phyloP scores from a whole-genome alignment of 2,113 vertebrate genomes.

The Lepisosteus oculatus region DNA sequence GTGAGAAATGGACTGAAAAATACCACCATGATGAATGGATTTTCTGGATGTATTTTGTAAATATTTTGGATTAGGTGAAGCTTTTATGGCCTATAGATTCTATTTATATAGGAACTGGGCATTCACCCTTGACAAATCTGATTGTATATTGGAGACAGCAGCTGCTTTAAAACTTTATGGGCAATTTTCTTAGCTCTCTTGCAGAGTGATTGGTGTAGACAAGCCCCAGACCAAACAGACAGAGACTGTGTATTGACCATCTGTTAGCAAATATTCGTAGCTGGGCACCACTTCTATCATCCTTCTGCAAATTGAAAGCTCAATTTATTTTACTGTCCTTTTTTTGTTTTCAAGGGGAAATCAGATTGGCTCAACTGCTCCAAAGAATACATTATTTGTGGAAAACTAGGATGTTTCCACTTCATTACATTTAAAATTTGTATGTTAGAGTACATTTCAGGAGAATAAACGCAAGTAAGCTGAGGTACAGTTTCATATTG shows the following conservation, averaged over 20 bases:
- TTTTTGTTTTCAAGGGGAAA: background rate
- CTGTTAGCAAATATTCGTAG: constrained; percentile 31
- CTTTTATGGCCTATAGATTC: constrained; percentile 33
- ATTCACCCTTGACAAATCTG: constrained; percentile 43
- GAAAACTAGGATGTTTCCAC: too few relatives aligned
- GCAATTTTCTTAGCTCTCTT: constrained; percentile 37
- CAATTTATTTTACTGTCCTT: background rate
- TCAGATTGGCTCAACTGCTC: too few relatives aligned
- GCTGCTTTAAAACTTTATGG: constrained; percentile 34
- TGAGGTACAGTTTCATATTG: too few relatives aligned
- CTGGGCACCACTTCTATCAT: constrained; percentile 24
- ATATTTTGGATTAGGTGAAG: constrained; percentile 40
- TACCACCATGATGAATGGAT: too few relatives aligned
- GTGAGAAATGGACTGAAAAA: constrained; percentile 37
- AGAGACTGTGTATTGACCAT: constrained; percentile 29
- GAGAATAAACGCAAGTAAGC: too few relatives aligned
- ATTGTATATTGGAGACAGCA: constrained; percentile 22
- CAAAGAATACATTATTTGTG: too few relatives aligned
- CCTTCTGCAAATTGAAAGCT: background rate
- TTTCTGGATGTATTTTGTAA: constrained; percentile 27
- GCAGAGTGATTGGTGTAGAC: constrained; percentile 37
- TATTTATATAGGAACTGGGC: constrained; percentile 44
- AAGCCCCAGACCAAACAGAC: constrained; percentile 23
- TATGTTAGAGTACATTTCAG: too few relatives aligned
- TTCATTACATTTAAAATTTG: too few relatives aligned